phyloP scores from a whole-genome alignment of 1,140 invertebrate genomes.

The Hypothenemus hampei region DNA sequence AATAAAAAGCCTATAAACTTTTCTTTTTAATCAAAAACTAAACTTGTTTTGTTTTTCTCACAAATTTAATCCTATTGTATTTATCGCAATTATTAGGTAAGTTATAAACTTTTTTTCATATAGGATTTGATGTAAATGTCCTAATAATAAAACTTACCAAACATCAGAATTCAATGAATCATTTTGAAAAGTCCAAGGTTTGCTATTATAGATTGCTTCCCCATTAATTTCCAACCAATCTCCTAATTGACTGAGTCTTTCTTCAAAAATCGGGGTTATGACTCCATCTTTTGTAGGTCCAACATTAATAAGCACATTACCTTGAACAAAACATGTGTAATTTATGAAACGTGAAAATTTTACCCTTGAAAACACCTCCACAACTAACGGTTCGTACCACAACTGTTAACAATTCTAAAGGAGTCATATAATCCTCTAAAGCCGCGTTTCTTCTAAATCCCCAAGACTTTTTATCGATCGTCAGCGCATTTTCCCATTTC shows the following conservation, averaged over 20 bases:
- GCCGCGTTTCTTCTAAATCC: slow-evolving; percentile 74
- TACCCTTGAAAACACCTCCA: too few relatives aligned
- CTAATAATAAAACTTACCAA: too few relatives aligned
- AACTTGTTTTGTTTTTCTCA: too few relatives aligned
- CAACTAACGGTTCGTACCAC: slow-evolving; percentile 78
- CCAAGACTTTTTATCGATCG: slow-evolving; percentile 87
- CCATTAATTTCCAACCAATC: slow-evolving; percentile 80
- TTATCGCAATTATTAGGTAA: too few relatives aligned
- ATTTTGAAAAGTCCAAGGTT: slow-evolving; percentile 77
- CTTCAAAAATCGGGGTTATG: slow-evolving; percentile 85
- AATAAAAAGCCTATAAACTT: too few relatives aligned
- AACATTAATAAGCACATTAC: slow-evolving; percentile 84
- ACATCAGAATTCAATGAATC: slow-evolving; percentile 67
- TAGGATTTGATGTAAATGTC: too few relatives aligned
- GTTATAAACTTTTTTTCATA: too few relatives aligned
- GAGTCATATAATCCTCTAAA: slow-evolving; percentile 66
- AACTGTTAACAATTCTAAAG: slow-evolving; percentile 65
- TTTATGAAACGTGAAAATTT: too few relatives aligned
- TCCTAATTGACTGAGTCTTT: slow-evolving; percentile 69
- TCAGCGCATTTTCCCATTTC: slow-evolving; percentile 93
- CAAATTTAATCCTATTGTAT: too few relatives aligned
- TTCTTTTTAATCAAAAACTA: too few relatives aligned
- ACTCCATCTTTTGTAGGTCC: slow-evolving; percentile 87
- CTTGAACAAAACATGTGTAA: too few relatives aligned
- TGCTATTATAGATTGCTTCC: slow-evolving; percentile 81